These are phyloP conservation scores for Galeruca laticollis DNA, from an alignment of 2,888 invertebrate species.

Conservation along the genomic window DNA sequence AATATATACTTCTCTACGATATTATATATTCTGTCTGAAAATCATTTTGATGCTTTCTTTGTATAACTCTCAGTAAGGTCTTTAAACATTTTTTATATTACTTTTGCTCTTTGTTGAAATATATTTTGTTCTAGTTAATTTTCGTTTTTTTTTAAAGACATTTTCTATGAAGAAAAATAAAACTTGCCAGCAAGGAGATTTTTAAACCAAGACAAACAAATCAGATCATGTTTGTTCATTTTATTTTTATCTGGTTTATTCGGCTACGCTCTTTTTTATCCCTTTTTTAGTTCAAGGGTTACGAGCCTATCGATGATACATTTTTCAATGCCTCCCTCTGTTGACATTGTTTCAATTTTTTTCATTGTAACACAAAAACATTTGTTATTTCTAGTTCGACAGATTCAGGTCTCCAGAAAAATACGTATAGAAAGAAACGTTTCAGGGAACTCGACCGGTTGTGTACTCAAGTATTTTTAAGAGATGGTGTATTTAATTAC, in stretches of 20 bases:
- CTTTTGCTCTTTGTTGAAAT: too few relatives aligned
- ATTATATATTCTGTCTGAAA: too few relatives aligned
- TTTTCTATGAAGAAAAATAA: too few relatives aligned
- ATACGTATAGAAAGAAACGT: background rate
- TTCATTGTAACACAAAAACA: background rate
- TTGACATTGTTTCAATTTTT: background rate
- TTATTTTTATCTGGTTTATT: background rate
- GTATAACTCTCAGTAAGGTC: too few relatives aligned
- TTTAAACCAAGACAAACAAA: background rate
- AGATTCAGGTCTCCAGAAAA: background rate
- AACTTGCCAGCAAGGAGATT: background rate
- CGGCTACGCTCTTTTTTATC: background rate
- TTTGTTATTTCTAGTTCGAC: background rate
- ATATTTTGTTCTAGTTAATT: too few relatives aligned
- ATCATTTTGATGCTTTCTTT: too few relatives aligned
- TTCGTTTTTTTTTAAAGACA: too few relatives aligned
- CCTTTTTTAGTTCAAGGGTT: background rate
- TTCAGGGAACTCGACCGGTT: too few relatives aligned
- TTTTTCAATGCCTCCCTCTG: background rate
- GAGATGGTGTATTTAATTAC: too few relatives aligned
- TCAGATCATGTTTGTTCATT: background rate
- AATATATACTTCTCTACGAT: too few relatives aligned
- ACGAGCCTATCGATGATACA: background rate
- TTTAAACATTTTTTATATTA: too few relatives aligned
- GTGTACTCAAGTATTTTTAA: too few relatives aligned